Evolutionary conservation across 1,140 invertebrate genomes (phyloP), one percentile per base, ranked within the genome.

Genomic region (Zelostemma sp.): DNA sequence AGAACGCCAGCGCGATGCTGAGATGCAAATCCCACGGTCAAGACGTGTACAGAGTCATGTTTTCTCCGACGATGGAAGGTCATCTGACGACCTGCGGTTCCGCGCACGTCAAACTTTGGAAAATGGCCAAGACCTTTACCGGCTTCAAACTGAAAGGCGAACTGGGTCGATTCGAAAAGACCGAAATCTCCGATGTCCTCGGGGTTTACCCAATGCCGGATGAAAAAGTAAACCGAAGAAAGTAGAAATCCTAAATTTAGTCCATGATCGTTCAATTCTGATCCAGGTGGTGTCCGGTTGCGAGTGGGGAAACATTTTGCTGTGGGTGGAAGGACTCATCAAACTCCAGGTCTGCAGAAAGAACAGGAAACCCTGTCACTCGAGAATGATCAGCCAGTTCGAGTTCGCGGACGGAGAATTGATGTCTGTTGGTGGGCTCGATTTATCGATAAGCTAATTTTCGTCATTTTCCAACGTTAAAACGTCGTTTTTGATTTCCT

Each of bases 101-200:
- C 0, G 90, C 89, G 12, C 95, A 97, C 78, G 94, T 97, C 54
- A 94, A 94, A 86, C 95, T 95, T 86, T 97, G 95, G 95, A 96
- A 95, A 88, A 95, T 97, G 90, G 91, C 91, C 0, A 78, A 89
- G 68, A 96, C 95, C 0, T 97, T 96, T 76, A 97, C 95, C 0
- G 95, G 95, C 1, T 80, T 97, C 0, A 97, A 97, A 80, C 83
- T 97, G 1, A 91, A 96, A 83, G 94, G 94, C 1, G 89, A 92
- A 75, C 77, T 95, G 14, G 95, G 95, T 3, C 88, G 92, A 78
- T 97, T 97, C 86, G 95, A 94, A 1, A 94, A 93, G 85, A 96
- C 93, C 11, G 93, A 96, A 82, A 94, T 95, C 61, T 94, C 93
- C 38, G 93, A 96, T 79, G 93, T 97, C 15, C 86, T 93, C 43